Percentiles rank a stretch among this genome's conserved stretches.
Conservation (phyloP, 2,888 invertebrate genomes). For the Polymixis lichenea region DNA sequence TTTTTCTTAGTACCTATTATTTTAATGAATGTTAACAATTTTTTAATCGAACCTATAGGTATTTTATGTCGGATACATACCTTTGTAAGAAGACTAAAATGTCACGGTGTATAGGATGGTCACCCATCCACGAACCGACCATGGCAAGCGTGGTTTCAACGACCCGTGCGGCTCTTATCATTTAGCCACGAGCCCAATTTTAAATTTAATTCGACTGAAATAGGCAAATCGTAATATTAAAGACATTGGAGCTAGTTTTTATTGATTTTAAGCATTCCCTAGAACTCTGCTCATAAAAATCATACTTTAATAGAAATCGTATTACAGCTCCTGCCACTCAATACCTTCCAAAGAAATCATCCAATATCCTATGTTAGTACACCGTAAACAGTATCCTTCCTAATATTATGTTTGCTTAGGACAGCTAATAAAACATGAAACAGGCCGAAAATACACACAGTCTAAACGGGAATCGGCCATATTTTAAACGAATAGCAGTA, state of each 20-base stretch:
- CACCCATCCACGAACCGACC: too few species aligned
- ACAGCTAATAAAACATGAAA: constrained; percentile 48
- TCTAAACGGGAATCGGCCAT: constrained; percentile 53
- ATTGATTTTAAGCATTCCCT: not conserved
- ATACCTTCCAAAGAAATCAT: constrained; percentile 1
- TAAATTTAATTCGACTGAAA: not conserved
- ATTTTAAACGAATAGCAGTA: constrained; percentile 67
- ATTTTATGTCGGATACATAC: too few species aligned
- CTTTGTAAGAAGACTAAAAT: too few species aligned
- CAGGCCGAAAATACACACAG: constrained; percentile 45
- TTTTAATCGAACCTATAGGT: too few species aligned
- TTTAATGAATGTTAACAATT: too few species aligned
- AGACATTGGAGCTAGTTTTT: not conserved
- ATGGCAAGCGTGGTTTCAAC: too few species aligned
- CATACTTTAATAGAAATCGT: not conserved
- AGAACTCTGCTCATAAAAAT: not conserved
- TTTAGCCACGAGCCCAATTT: too few species aligned
- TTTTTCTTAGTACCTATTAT: too few species aligned
- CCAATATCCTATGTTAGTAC: constrained; percentile 24
- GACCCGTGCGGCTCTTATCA: too few species aligned
- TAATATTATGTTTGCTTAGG: constrained; percentile 52
- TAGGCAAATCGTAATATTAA: not conserved
- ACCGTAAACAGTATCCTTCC: constrained; percentile 38
- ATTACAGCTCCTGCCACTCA: constrained; percentile 2
- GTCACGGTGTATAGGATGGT: too few species aligned